phyloP scores from a whole-genome alignment of 2,888 invertebrate species.

The Polyploca ridens region DNA sequence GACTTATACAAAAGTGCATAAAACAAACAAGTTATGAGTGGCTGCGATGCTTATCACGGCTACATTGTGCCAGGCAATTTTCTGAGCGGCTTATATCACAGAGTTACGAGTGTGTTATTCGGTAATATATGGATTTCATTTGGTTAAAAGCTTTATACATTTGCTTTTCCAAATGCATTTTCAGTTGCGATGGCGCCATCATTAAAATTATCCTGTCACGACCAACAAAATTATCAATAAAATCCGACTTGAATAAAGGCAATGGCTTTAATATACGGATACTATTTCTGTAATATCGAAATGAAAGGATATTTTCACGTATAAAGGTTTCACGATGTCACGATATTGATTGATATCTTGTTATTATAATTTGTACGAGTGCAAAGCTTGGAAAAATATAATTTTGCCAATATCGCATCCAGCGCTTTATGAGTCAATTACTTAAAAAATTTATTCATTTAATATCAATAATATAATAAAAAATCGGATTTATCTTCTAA shows the following conservation, averaged over 20 bases:
- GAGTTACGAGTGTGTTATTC: slow-evolving; percentile 75
- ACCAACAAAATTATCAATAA: slow-evolving; percentile 60
- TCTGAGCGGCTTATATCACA: slow-evolving; percentile 72
- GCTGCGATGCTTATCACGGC: slow-evolving; percentile 57
- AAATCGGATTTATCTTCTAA: no score
- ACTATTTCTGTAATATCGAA: slow-evolving; percentile 30
- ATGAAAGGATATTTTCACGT: slow-evolving; percentile 27
- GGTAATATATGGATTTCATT: slow-evolving; percentile 79
- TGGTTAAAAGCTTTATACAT: slow-evolving; percentile 80
- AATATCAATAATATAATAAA: not conserved
- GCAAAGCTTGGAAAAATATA: not conserved
- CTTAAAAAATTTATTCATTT: not conserved
- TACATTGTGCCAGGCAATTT: slow-evolving; percentile 73
- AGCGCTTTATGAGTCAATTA: not conserved
- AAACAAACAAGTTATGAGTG: slow-evolving; percentile 58
- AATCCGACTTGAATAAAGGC: slow-evolving; percentile 51
- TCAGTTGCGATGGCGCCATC: slow-evolving; percentile 61
- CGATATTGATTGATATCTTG: not conserved
- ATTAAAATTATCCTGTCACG: slow-evolving; percentile 69
- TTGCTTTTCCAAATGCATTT: slow-evolving; percentile 69
- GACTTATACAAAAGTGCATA: slow-evolving; percentile 61
- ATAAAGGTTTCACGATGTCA: not conserved
- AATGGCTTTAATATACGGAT: slow-evolving; percentile 37
- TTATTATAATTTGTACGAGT: not conserved
- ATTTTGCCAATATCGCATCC: not conserved